Evolutionary conservation across 2,113 vertebrate genomes (phyloP).

Genomic region (Cranoglanis bouderius): DNA sequence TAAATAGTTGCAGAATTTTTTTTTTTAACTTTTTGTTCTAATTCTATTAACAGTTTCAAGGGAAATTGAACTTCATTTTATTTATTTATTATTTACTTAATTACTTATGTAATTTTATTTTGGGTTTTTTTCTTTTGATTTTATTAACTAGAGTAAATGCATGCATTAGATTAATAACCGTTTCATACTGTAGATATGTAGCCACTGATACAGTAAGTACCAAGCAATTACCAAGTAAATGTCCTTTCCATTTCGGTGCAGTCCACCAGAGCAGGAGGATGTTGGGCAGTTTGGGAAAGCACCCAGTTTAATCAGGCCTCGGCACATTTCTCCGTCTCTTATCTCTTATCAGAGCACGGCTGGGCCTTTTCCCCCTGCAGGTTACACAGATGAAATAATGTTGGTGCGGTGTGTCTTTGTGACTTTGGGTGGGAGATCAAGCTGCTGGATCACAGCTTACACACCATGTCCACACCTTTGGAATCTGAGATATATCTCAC

Average conservation of each 20-base stretch:
- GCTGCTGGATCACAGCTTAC: constrained; percentile 8
- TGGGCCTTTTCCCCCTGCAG: constrained; percentile 56
- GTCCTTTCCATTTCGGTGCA: constrained; percentile 34
- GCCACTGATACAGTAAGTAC: constrained; percentile 43
- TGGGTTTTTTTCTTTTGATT: background rate
- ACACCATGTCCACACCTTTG: constrained; percentile 18
- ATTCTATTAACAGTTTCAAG: background rate
- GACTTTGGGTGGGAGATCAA: constrained; percentile 28
- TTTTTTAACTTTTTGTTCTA: background rate
- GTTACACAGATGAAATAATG: constrained; percentile 57
- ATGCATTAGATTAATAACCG: constrained; percentile 40
- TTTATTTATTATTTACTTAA: background rate
- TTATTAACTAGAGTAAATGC: background rate
- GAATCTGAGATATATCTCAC: constrained; percentile 33
- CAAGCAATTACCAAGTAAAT: constrained; percentile 48
- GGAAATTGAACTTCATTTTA: background rate
- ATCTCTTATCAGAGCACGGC: constrained; percentile 52
- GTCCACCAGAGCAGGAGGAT: constrained; percentile 38
- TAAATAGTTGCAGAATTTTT: background rate
- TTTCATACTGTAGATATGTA: constrained; percentile 35
- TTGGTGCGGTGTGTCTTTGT: constrained; percentile 36
- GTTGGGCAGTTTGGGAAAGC: constrained; percentile 37
- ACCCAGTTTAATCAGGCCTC: constrained; percentile 49
- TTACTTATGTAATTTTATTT: background rate
- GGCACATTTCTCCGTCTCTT: constrained; percentile 50